A percentile compares a stretch with the other conserved stretches of the same genome.
These are phyloP conservation scores for Mola mola DNA, from an alignment of 2,113 vertebrate species.

Conservation along the genomic window DNA sequence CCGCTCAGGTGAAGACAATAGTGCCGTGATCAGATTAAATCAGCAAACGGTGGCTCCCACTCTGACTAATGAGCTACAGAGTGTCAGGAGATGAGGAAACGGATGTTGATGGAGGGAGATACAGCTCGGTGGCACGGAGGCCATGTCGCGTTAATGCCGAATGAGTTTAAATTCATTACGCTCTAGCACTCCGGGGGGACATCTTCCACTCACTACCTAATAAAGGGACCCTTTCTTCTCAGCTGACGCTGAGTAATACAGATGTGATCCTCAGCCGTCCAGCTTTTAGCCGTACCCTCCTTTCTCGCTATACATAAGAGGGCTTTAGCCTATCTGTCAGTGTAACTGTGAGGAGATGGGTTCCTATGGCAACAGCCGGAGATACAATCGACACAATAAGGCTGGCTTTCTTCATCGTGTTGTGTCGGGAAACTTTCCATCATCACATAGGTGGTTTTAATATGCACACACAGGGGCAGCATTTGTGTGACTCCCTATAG, in stretches of 20 bases:
- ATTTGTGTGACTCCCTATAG: no score
- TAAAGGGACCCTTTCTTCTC: constrained; percentile 67
- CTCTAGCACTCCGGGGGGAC: constrained; percentile 65
- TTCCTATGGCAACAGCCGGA: constrained; percentile 75
- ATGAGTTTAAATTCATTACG: constrained; percentile 72
- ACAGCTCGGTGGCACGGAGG: constrained; percentile 44
- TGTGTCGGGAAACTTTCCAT: constrained; percentile 54
- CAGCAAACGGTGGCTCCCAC: constrained; percentile 12
- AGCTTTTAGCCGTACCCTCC: constrained; percentile 45
- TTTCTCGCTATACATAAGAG: constrained; percentile 48
- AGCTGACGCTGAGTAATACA: constrained; percentile 73
- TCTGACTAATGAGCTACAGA: constrained; percentile 40
- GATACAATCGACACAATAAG: constrained; percentile 59
- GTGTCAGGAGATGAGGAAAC: constrained; percentile 43
- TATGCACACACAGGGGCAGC: constrained; percentile 15
- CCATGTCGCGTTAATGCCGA: constrained; percentile 63
- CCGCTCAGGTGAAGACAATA: constrained; percentile 23
- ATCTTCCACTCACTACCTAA: constrained; percentile 66
- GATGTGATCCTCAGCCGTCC: constrained; percentile 54
- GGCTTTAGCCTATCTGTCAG: constrained; percentile 63
- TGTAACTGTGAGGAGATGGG: constrained; percentile 57
- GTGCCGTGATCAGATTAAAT: constrained; percentile 46
- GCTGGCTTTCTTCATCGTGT: constrained; percentile 53
- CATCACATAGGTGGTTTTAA: constrained; percentile 51
- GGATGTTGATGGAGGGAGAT: constrained; percentile 51